Conservation (phyloP, 2,113 vertebrate genomes). For the Erpornis zantholeuca region DNA sequence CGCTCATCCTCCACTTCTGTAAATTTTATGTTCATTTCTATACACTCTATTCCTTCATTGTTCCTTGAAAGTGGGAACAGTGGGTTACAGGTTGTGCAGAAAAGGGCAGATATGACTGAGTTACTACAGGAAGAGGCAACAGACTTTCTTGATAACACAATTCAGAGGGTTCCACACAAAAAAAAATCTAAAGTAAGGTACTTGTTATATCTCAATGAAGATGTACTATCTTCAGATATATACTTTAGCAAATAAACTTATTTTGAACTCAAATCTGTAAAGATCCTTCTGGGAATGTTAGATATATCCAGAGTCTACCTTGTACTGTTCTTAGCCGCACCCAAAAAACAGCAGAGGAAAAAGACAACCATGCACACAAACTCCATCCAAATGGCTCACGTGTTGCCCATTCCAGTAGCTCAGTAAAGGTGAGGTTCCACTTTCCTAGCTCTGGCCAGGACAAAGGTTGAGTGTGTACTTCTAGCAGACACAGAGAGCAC, state of each 20-base stretch:
- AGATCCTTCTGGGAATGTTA: not conserved
- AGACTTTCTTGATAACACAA: not conserved
- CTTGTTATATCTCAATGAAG: not conserved
- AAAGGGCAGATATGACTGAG: not conserved
- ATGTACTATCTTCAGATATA: not conserved
- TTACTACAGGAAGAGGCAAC: not conserved
- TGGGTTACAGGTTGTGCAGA: not conserved
- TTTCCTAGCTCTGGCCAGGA: not conserved
- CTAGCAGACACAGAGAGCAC: not conserved
- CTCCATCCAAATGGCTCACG: not conserved
- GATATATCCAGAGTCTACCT: not conserved
- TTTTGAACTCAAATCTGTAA: not conserved
- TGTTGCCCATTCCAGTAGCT: not conserved
- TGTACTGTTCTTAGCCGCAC: not conserved
- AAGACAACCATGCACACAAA: not conserved
- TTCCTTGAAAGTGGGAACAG: not conserved
- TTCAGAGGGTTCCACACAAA: not conserved
- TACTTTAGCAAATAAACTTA: not conserved
- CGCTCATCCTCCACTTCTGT: not conserved
- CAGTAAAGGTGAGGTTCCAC: not conserved
- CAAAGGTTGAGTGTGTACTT: not conserved
- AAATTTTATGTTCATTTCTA: not conserved
- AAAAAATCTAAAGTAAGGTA: not conserved
- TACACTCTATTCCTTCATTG: not conserved
- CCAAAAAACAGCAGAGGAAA: not conserved